phyloP scores from a whole-genome alignment of 1,140 invertebrate genomes.

The Spodoptera litura region DNA sequence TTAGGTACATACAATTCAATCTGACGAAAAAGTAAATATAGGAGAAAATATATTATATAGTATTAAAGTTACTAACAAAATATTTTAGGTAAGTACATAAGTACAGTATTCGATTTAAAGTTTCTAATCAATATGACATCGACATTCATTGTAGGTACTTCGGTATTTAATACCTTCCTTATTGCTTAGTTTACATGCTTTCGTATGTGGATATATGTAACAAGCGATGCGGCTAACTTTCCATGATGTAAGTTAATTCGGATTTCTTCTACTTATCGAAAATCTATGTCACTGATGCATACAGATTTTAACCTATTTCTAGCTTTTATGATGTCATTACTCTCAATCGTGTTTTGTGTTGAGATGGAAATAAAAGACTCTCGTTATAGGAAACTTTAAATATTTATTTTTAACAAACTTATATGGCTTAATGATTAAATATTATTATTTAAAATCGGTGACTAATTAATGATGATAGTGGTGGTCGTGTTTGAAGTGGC shows the following conservation, averaged over 20 bases:
- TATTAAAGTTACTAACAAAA: no score
- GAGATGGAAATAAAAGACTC: not conserved
- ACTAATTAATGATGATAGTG: conserved; percentile 50
- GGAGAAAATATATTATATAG: no score
- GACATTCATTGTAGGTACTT: conserved; percentile 2
- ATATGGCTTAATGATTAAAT: not conserved
- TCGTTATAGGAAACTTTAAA: not conserved
- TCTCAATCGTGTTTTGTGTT: not conserved
- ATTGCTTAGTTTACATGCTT: conserved; percentile 31
- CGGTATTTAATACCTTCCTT: conserved; percentile 31
- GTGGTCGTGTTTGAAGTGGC: conserved; percentile 53
- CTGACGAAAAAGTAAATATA: not conserved
- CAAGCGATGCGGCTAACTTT: conserved; percentile 33
- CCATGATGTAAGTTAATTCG: conserved; percentile 49
- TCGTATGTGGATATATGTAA: conserved; percentile 29
- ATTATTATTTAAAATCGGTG: not conserved
- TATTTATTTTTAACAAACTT: conserved; percentile 1
- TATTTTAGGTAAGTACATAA: no score
- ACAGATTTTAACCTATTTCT: conserved; percentile 9
- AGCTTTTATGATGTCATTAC: not conserved
- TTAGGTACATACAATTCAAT: not conserved
- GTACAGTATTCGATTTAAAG: not conserved
- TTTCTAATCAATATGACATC: not conserved
- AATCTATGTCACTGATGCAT: conserved; percentile 35
- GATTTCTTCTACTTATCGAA: conserved; percentile 53